These are phyloP conservation scores for Sturnus vulgaris DNA, from an alignment of 2,113 vertebrate species.

Conservation along the genomic window DNA sequence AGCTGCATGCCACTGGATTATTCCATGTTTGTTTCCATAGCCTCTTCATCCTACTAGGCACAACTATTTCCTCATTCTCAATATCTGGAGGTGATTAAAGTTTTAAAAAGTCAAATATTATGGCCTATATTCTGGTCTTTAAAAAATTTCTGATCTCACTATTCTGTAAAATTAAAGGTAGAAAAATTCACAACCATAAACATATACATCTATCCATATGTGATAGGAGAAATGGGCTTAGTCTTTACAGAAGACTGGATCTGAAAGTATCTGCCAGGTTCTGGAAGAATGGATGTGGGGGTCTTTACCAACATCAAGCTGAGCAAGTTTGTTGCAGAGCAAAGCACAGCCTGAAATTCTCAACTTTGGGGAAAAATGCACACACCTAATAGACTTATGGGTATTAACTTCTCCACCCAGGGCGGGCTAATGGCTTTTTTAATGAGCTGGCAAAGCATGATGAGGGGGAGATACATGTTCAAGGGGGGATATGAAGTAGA, in stretches of 20 bases:
- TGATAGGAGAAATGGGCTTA: background rate
- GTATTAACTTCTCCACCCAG: background rate
- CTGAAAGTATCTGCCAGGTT: background rate
- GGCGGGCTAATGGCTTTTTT: background rate
- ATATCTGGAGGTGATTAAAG: background rate
- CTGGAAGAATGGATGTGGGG: background rate
- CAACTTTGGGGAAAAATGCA: background rate
- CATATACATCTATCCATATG: background rate
- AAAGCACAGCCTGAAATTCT: background rate
- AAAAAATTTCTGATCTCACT: background rate
- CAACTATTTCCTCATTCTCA: constrained; percentile 20
- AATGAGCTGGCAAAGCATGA: no score
- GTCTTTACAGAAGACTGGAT: background rate
- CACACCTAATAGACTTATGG: background rate
- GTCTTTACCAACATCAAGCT: background rate
- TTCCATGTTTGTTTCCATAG: constrained; percentile 19
- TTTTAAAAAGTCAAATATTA: background rate
- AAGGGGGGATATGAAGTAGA: no score
- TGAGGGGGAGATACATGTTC: no score
- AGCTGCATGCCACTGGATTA: constrained; percentile 32
- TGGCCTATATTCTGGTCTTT: background rate
- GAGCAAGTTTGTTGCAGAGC: background rate
- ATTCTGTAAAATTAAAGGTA: background rate
- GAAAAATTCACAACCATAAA: background rate
- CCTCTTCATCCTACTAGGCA: constrained; percentile 9